These are phyloP conservation scores for Limanda limanda DNA, from an alignment of 2,113 vertebrate genomes.

Conservation along the genomic window DNA sequence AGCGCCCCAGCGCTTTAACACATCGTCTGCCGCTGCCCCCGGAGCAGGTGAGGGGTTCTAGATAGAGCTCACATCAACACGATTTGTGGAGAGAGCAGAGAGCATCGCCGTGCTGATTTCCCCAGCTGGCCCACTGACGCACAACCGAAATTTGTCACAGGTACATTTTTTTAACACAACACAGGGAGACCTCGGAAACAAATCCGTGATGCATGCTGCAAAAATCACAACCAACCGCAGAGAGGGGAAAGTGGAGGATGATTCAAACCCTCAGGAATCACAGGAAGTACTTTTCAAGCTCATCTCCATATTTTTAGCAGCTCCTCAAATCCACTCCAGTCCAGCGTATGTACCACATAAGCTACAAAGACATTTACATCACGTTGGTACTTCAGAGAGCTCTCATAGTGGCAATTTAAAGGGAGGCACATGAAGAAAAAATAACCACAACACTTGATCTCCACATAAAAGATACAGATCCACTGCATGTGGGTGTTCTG, in stretches of 20 bases:
- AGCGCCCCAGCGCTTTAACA: background rate
- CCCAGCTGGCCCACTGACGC: background rate
- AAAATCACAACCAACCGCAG: background rate
- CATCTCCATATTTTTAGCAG: background rate
- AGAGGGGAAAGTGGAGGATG: background rate
- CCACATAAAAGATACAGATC: background rate
- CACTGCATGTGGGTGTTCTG: background rate
- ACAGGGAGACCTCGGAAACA: background rate
- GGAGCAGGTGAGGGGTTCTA: too few relatives aligned
- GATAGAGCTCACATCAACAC: background rate
- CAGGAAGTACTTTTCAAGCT: constrained; percentile 13
- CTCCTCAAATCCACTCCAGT: constrained; percentile 17
- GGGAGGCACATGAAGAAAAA: background rate
- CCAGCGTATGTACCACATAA: background rate
- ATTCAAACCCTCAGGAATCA: background rate
- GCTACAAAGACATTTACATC: background rate
- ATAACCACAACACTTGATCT: constrained; percentile 16
- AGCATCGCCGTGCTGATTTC: background rate
- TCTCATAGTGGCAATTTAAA: background rate
- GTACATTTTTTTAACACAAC: background rate
- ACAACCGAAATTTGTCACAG: background rate
- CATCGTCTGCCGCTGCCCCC: background rate
- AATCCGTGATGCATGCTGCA: background rate
- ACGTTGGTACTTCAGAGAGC: background rate
- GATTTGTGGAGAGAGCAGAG: background rate